Evolutionary conservation across 2,113 vertebrate species (phyloP).

Genomic region (Abramis brama): DNA sequence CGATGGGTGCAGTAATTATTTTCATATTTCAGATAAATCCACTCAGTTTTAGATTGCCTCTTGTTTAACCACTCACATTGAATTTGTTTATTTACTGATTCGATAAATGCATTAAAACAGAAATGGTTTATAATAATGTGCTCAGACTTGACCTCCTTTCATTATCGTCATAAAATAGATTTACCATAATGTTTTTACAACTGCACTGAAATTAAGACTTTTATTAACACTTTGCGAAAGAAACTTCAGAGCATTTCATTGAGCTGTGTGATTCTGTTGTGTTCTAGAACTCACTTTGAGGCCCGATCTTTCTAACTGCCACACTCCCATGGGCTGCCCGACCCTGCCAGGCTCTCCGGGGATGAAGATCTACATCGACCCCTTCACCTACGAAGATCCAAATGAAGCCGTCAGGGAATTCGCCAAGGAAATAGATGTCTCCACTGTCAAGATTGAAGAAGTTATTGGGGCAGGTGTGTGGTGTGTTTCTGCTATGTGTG

Average conservation of each 20-base stretch:
- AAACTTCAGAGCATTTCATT: background rate
- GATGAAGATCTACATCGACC: constrained; percentile 99
- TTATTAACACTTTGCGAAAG: background rate
- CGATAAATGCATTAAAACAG: background rate
- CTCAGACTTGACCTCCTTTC: background rate
- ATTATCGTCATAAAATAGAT: background rate
- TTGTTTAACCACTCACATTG: constrained; percentile 5
- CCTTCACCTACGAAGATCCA: constrained; percentile 98
- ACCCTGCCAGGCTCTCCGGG: constrained; percentile 91
- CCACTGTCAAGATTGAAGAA: constrained; percentile 98
- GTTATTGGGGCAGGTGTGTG: constrained; percentile 95
- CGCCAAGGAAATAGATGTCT: constrained; percentile 98
- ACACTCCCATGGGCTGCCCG: constrained; percentile 79
- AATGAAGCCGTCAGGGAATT: constrained; percentile 97
- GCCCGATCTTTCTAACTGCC: constrained; percentile 81
- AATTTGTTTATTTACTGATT: constrained; percentile 15
- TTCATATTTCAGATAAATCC: constrained; percentile 27
- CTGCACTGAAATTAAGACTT: background rate
- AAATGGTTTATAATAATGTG: background rate
- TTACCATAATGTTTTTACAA: background rate
- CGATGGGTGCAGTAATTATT: background rate
- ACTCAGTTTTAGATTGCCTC: constrained; percentile 14
- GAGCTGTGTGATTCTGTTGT: constrained; percentile 48
- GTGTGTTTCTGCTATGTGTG: background rate
- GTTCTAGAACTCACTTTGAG: constrained; percentile 80